phyloP scores from a whole-genome alignment of 2,797 vertebrate species.

The Dromococcyx pavoninus region DNA sequence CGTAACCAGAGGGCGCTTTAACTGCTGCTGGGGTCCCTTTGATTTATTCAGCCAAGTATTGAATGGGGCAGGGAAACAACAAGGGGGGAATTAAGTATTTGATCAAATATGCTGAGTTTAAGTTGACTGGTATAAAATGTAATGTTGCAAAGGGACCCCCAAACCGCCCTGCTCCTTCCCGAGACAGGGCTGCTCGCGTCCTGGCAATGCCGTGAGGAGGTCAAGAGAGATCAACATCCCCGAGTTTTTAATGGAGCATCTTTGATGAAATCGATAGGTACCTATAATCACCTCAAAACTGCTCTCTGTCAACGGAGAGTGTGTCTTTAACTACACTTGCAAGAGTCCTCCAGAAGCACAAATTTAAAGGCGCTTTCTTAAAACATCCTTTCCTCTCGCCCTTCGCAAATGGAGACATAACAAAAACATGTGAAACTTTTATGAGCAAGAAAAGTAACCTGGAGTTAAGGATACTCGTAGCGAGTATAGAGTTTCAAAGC shows the following conservation, averaged over 20 bases:
- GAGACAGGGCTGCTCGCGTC: not conserved
- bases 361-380: not conserved
- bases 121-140: constrained; percentile 31
- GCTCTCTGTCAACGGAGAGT: not conserved
- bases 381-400: not conserved
- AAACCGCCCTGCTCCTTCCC: not conserved
- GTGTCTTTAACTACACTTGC: constrained; percentile 11
- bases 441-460: constrained; percentile 62
- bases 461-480: constrained; percentile 35
- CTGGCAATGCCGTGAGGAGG: not conserved
- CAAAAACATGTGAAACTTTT: constrained; percentile 65
- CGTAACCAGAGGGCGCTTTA: constrained; percentile 44
- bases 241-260: constrained; percentile 37
- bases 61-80: constrained; percentile 42
- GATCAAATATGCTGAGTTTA: constrained; percentile 51
- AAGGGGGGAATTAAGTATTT: constrained; percentile 64
- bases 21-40: constrained; percentile 9
- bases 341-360: not conserved
- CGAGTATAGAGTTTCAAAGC: constrained; percentile 52
- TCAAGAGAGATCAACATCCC: constrained; percentile 17
- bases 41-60: constrained; percentile 42
- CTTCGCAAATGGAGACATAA: constrained; percentile 65
- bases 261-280: constrained; percentile 49
- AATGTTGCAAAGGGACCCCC: constrained; percentile 43
- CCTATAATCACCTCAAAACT: constrained; percentile 15